Percentiles rank a stretch among this genome's conserved stretches.
phyloP scores from a whole-genome alignment of 2,888 invertebrate species.

The Aleiodes alternator region DNA sequence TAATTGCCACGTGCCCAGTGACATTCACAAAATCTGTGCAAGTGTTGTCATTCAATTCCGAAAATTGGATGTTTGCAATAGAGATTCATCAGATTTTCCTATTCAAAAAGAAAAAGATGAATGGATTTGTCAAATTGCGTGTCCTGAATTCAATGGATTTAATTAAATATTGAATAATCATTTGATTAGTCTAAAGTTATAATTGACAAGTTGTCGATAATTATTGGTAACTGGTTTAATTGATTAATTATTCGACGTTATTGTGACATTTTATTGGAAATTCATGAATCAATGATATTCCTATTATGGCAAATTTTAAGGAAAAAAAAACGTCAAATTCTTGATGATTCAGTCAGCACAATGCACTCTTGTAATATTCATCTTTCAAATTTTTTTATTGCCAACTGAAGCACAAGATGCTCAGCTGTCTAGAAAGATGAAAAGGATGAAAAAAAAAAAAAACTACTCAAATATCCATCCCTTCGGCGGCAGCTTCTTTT shows the following conservation, averaged over 20 bases:
- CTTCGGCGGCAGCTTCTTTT: slow-evolving; percentile 44
- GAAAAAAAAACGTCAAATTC: no score
- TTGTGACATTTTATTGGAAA: no score
- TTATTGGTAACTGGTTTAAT: no score
- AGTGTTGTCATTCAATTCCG: slow-evolving; percentile 4
- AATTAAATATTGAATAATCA: no score
- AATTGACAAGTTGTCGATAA: no score
- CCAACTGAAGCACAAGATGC: slow-evolving; percentile 33
- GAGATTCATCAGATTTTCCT: slow-evolving; percentile 13
- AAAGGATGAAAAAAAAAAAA: slow-evolving; percentile 38
- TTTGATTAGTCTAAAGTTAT: no score
- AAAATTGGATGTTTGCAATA: not conserved
- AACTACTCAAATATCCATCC: slow-evolving; percentile 50
- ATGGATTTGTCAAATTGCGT: no score
- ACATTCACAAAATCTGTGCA: slow-evolving; percentile 32
- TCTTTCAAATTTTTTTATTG: not conserved
- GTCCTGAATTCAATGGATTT: no score
- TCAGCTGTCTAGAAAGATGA: slow-evolving; percentile 36
- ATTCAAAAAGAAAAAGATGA: no score
- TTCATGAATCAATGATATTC: no score
- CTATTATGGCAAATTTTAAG: no score
- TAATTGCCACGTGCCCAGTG: slow-evolving; percentile 66
- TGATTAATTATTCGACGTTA: no score
- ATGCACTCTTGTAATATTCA: slow-evolving; percentile 19
- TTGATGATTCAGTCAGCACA: not conserved